Conservation (phyloP, 2,113 vertebrate species). For the Lophius piscatorius region DNA sequence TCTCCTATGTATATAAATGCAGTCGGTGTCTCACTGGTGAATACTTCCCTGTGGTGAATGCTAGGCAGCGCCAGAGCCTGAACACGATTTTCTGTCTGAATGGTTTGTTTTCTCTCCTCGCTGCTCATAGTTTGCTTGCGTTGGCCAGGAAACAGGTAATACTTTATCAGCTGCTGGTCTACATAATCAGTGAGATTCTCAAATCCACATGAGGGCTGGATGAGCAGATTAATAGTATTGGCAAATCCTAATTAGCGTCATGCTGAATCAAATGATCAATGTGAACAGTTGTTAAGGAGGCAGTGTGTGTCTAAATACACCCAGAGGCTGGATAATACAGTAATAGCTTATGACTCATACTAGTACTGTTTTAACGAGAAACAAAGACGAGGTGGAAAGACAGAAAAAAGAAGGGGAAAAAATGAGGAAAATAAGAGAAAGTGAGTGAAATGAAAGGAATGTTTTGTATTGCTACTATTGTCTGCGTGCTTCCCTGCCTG, state of each 20-base stretch:
- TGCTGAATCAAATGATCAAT: conserved; percentile 76
- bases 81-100: conserved; percentile 31
- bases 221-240: conserved; percentile 77
- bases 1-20: conserved; percentile 7
- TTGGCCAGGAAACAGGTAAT: conserved; percentile 50
- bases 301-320: conserved; percentile 75
- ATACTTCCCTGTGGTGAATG: conserved; percentile 1
- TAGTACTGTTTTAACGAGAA: conserved; percentile 61
- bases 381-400: conserved; percentile 28
- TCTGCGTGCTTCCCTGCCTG: conserved; percentile 45
- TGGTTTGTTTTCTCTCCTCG: conserved; percentile 21
- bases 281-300: conserved; percentile 71
- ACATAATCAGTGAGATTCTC: conserved; percentile 65
- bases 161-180: conserved; percentile 44
- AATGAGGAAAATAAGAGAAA: conserved; percentile 5
- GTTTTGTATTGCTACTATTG: conserved; percentile 22
- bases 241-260: conserved; percentile 77
- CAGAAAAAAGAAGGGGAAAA: conserved; percentile 27
- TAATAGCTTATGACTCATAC: conserved; percentile 75
- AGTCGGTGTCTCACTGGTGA: neutral
- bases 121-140: conserved; percentile 20
- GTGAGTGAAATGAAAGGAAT: conserved; percentile 35
- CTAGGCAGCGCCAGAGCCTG: conserved; percentile 7
- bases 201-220: conserved; percentile 66
- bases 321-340: conserved; percentile 74